A percentile compares a stretch with the other conserved stretches of the same genome.
phyloP scores from a whole-genome alignment of 2,113 vertebrate species.

The Charadrius vociferus region DNA sequence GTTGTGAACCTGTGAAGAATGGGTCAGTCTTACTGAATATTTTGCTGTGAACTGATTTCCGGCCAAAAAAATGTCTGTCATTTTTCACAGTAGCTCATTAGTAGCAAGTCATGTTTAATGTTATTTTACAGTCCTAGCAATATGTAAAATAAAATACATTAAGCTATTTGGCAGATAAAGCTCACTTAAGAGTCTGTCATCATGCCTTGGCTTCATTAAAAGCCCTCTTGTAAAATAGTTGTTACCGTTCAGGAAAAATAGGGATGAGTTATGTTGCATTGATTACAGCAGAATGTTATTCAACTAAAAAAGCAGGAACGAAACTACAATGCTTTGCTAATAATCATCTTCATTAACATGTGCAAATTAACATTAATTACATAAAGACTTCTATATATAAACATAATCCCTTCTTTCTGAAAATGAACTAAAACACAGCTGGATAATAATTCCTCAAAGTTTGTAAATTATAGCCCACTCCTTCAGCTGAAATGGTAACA shows the following conservation, averaged over 20 bases:
- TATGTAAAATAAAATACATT: slow-evolving; percentile 10
- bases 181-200: not conserved
- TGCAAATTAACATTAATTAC: slow-evolving; percentile 66
- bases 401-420: slow-evolving; percentile 41
- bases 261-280: not conserved
- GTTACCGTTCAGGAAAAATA: slow-evolving; percentile 11
- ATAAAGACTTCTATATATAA: slow-evolving; percentile 42
- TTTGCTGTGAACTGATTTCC: not conserved
- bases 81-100: not conserved
- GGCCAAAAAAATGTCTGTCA: not conserved
- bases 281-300: slow-evolving; percentile 37
- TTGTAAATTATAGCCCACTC: slow-evolving; percentile 35
- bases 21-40: not conserved
- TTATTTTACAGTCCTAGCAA: not conserved
- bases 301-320: slow-evolving; percentile 53
- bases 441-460: slow-evolving; percentile 42
- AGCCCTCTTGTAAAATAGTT: slow-evolving; percentile 2
- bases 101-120: not conserved
- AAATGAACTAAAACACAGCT: slow-evolving; percentile 63
- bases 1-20: not conserved
- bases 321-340: slow-evolving; percentile 51
- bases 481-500: slow-evolving; percentile 17
- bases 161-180: slow-evolving; percentile 1
- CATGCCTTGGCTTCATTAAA: not conserved
- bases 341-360: slow-evolving; percentile 50